These are phyloP conservation scores for Morone saxatilis DNA, from an alignment of 2,113 vertebrate genomes.

Conservation along the genomic window DNA sequence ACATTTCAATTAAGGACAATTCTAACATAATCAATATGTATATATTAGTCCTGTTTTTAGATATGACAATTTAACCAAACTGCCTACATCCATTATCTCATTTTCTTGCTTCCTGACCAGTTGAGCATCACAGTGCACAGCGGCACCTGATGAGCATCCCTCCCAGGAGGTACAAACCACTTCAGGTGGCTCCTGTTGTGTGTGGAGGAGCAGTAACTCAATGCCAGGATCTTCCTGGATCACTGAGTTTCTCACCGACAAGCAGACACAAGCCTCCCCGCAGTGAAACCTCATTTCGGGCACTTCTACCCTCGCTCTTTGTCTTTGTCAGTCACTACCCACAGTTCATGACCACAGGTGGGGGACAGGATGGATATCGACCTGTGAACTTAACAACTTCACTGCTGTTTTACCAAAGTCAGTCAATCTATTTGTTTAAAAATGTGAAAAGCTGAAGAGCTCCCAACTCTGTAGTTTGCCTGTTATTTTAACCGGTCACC, in stretches of 20 bases:
- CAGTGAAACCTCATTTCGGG: constrained; percentile 64
- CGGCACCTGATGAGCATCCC: constrained; percentile 41
- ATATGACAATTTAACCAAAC: background rate
- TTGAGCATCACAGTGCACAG: constrained; percentile 20
- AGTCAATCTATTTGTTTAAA: constrained; percentile 38
- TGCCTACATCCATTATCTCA: background rate
- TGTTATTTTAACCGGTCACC: constrained; percentile 12
- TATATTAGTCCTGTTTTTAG: background rate
- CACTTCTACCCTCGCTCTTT: constrained; percentile 56
- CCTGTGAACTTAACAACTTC: constrained; percentile 44
- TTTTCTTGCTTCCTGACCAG: constrained; percentile 35
- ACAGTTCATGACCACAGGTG: constrained; percentile 53
- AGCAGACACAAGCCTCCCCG: constrained; percentile 44
- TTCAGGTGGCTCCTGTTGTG: constrained; percentile 36
- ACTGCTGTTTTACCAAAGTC: constrained; percentile 35
- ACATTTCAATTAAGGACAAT: background rate
- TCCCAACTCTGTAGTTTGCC: background rate
- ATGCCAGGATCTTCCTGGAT: constrained; percentile 58
- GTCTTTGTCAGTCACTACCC: constrained; percentile 63
- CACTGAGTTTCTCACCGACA: constrained; percentile 51
- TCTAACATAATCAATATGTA: background rate
- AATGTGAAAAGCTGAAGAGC: background rate
- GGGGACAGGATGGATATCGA: constrained; percentile 39
- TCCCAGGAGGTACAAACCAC: constrained; percentile 28
- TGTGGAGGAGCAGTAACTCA: constrained; percentile 51